Percentiles rank a stretch among this genome's conserved stretches.
These are phyloP conservation scores for Xenopus borealis DNA, from an alignment of 2,113 vertebrate genomes.

Conservation along the genomic window DNA sequence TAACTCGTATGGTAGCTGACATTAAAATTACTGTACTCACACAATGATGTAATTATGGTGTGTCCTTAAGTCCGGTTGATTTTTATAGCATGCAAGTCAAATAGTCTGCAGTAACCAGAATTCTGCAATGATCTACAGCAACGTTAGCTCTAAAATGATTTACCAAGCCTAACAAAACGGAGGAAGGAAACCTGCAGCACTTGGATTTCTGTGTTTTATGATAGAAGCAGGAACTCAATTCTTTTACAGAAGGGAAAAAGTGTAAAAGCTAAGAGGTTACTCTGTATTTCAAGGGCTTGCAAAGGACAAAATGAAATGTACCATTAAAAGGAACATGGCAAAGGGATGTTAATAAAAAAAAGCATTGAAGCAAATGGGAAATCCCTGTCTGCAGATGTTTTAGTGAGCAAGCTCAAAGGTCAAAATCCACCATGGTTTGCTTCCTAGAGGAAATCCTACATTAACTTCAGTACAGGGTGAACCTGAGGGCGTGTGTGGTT, in stretches of 20 bases:
- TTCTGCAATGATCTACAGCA: conserved; percentile 25
- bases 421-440: conserved; percentile 30
- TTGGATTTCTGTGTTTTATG: conserved; percentile 26
- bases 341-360: conserved; percentile 28
- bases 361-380: conserved; percentile 13
- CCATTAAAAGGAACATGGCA: conserved; percentile 24
- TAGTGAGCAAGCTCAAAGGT: conserved; percentile 29
- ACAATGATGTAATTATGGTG: conserved; percentile 32
- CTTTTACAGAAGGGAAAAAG: conserved; percentile 6
- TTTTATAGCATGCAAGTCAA: conserved; percentile 34
- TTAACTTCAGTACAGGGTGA: conserved; percentile 31
- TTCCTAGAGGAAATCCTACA: conserved; percentile 41
- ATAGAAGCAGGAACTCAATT: neutral
- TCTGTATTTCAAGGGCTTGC: conserved; percentile 13
- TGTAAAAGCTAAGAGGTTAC: conserved; percentile 10
- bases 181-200: conserved; percentile 28
- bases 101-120: conserved; percentile 21
- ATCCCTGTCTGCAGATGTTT: conserved; percentile 24
- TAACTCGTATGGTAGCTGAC: conserved; percentile 33
- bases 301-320: conserved; percentile 13
- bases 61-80: conserved; percentile 17
- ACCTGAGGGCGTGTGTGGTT: conserved; percentile 39
- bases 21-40: conserved; percentile 1
- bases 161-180: conserved; percentile 19
- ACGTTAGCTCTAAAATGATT: conserved; percentile 27